These are phyloP conservation scores for Todus mexicanus DNA, from an alignment of 2,797 vertebrate species.

Conservation along the genomic window DNA sequence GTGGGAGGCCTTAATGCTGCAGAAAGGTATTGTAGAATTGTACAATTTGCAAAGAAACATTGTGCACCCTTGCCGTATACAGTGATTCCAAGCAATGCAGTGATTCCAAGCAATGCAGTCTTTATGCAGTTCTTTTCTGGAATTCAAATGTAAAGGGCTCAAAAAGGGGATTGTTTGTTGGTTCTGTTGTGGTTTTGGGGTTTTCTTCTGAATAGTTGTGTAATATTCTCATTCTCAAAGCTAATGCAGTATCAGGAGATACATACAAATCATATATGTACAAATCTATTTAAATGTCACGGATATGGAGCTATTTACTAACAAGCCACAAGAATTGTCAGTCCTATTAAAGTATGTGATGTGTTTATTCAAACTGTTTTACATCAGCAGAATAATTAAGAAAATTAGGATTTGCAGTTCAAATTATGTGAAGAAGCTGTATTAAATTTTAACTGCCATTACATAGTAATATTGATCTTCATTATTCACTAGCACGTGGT, in stretches of 20 bases:
- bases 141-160: not conserved
- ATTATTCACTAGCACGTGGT: not conserved
- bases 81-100: accelerated
- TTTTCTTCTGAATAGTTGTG: not conserved
- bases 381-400: not conserved
- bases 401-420: not conserved
- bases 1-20: not conserved
- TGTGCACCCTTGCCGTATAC: not conserved
- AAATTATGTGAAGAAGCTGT: not conserved
- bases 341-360: not conserved
- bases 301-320: not conserved
- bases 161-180: no score
- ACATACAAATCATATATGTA: not conserved
- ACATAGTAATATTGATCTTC: not conserved
- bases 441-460: not conserved
- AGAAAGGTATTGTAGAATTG: not conserved
- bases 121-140: not conserved
- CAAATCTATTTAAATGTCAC: not conserved
- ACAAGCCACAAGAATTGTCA: not conserved
- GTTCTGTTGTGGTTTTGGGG: no score
- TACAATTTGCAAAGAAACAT: not conserved
- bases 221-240: not conserved
- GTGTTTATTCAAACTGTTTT: not conserved
- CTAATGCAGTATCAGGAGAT: not conserved
- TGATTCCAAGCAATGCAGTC: not conserved